These are phyloP conservation scores for Argentina silus DNA, from an alignment of 2,797 vertebrate species.

Conservation along the genomic window DNA sequence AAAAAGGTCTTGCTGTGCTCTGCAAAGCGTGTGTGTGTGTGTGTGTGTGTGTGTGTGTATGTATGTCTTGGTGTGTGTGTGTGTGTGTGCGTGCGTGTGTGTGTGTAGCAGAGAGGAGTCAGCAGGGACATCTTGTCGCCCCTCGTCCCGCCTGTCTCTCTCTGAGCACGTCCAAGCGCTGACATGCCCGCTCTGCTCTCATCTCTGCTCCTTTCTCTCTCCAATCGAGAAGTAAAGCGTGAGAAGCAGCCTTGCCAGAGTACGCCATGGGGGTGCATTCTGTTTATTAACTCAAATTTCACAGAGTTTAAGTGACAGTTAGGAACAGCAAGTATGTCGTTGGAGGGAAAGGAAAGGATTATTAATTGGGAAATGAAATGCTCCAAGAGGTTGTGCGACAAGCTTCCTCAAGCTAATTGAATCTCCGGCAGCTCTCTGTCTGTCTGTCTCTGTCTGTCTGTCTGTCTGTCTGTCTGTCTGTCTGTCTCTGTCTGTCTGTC, in stretches of 20 bases:
- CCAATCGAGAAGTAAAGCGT: slow-evolving; percentile 22
- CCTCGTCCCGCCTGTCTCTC: slow-evolving; percentile 12
- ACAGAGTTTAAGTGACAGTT: slow-evolving; percentile 55
- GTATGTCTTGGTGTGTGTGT: slow-evolving; percentile 1
- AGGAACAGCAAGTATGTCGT: slow-evolving; percentile 39
- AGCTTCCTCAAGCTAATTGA: slow-evolving; percentile 53
- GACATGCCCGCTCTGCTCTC: not conserved
- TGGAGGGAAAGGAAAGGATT: slow-evolving; percentile 38
- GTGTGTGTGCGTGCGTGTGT: slow-evolving; percentile 19
- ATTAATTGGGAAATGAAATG: slow-evolving; percentile 67
- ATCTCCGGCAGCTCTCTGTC: slow-evolving; percentile 39
- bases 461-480: not conserved
- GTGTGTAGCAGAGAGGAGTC: slow-evolving; percentile 11
- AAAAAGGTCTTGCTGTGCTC: not conserved
- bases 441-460: too few species aligned
- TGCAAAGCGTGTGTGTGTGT: slow-evolving; percentile 21
- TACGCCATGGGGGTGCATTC: slow-evolving; percentile 38
- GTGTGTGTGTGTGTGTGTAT: slow-evolving; percentile 8
- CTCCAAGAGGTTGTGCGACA: slow-evolving; percentile 48
- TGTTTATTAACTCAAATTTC: slow-evolving; percentile 48
- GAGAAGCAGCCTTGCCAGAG: slow-evolving; percentile 15
- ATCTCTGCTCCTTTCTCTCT: slow-evolving; percentile 1
- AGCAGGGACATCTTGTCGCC: slow-evolving; percentile 19
- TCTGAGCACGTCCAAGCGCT: slow-evolving; percentile 11
- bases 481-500: slow-evolving; percentile 20